A percentile compares a stretch with the other conserved stretches of the same genome.
phyloP scores from a whole-genome alignment of 1,140 invertebrate genomes.

The Drosophila athabasca region DNA sequence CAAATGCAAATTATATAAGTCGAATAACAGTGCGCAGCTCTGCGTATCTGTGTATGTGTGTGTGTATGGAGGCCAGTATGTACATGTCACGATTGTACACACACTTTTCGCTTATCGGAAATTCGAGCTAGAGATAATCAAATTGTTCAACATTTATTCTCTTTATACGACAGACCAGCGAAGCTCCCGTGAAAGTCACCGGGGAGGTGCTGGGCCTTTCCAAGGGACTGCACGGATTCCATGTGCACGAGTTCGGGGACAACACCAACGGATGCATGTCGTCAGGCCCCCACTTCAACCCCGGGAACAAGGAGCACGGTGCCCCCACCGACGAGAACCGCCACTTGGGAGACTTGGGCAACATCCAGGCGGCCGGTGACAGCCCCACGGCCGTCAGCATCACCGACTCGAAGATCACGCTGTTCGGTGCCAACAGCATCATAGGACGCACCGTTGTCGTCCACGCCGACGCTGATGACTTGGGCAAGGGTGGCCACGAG shows the following conservation, averaged over 20 bases:
- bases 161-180: conserved; percentile 81
- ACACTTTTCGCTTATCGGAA: conserved; percentile 41
- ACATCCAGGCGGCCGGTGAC: conserved; percentile 89
- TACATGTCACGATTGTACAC: conserved; percentile 14
- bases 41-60: conserved; percentile 8
- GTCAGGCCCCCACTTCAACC: conserved; percentile 98
- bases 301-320: conserved; percentile 92
- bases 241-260: conserved; percentile 98
- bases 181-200: conserved; percentile 86
- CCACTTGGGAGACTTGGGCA: conserved; percentile 97
- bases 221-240: conserved; percentile 93
- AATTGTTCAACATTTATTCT: not conserved
- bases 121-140: not conserved
- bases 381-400: conserved; percentile 91
- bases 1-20: conserved; percentile 68
- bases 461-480: conserved; percentile 97
- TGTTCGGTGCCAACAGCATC: conserved; percentile 91
- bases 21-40: conserved; percentile 14
- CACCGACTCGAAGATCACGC: conserved; percentile 89
- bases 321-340: conserved; percentile 89
- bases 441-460: conserved; percentile 95
- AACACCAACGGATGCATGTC: conserved; percentile 98
- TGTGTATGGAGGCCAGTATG: not conserved
- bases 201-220: conserved; percentile 89
- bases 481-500: conserved; percentile 96